Base-by-base conservation (phyloP, 1,140 invertebrate species). In the Fopius arisanus region DNA sequence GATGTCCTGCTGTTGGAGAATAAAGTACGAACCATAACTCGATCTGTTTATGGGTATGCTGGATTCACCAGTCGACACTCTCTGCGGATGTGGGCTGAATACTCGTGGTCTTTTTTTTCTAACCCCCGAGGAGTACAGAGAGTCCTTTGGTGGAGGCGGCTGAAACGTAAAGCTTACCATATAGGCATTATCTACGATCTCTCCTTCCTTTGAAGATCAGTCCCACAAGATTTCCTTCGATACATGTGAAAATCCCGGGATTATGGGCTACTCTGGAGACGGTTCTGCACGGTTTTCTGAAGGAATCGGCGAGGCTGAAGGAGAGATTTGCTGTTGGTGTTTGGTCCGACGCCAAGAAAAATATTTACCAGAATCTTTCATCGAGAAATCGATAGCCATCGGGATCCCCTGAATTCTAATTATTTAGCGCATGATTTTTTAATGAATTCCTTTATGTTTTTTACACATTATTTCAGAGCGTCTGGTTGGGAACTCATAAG, bases 171-270 rank as follows among this genome's bases (percentile, higher is more conserved):
- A 73, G 59, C 71, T 48, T 67, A 28, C 63, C 23, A 70, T 51
- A 54, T 33, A 51, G 76, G 75, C 79, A 78, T 78, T 83, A 80
- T 82, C 78, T 77, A 62, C 67, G 75, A 78, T 77, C 75, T 79
- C 79, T 78, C 78, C 63, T 70, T 62, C 48, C 40, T 48, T 67
- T 29, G 54, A 51, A 75, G 77, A 82, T 79, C 75, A 70, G 72
- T 59, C 54, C 54, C 23, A 59, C 74, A 62, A 33, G 74, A 70
- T 66, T 48, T 48, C 78, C 71, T 78, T 78, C 76, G 70, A 82
- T 80, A 82, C 81, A 77, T 74, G 66, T 48, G 16, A 48, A 77
- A 81, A 82, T 83, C 81, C 48, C 23, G 63, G 10, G 37, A 37
- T 33, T 63, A 59, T 63, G 54, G 54, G 54, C 19, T 26, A 59